Evolutionary conservation across 2,888 invertebrate species (phyloP), one percentile per base, ranked within the genome.

Genomic region (Falcaria lacertinaria): DNA sequence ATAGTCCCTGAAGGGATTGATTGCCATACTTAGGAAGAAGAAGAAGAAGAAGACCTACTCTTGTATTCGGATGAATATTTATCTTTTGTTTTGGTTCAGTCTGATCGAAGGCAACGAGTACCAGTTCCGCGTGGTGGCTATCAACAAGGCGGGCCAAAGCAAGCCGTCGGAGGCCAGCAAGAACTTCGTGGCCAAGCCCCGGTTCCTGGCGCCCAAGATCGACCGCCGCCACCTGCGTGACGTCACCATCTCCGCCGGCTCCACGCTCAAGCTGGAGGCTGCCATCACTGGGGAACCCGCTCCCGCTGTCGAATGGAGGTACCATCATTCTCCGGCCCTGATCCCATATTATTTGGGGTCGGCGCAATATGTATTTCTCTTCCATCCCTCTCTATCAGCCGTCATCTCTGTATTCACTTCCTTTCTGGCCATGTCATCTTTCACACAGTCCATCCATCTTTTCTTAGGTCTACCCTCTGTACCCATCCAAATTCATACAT

Each of bases 71-170:
- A 11, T 43, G 5, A 6, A 15, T 15, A 40, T 34, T 33, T 17
- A 4, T 14, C 15, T 37, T n/a, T 28, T 7, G 4, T 6, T 17
- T 36, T 28, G 32, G 50, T 44, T 2, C 74, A 90, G 90, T 34
- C 84, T 99, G 38, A 95, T 96, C 66, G 98, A 98, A 90, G 98
- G 98, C 58, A 97, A 97, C 75, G 98, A 98, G 73, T 98, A 98
- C 79, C 98, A 98, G 81, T 99, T 98, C 94, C 93, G 98, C 22
- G 94, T 99, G 22, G 93, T 97, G 56, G 99, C 99, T 6, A 90
- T 98, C 42, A 99, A 99, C 87, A 96, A 97, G 77, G 98, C 97
- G 7, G 99, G 99, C 0, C 94, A 94, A 71, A 96, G 98, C 64
- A 96, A 97, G 60, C 97, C 98, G 0, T 97, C 97, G 6, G 96